Base-by-base conservation (phyloP, 2,113 vertebrate genomes). In the Sakesphorus luctuosus region DNA sequence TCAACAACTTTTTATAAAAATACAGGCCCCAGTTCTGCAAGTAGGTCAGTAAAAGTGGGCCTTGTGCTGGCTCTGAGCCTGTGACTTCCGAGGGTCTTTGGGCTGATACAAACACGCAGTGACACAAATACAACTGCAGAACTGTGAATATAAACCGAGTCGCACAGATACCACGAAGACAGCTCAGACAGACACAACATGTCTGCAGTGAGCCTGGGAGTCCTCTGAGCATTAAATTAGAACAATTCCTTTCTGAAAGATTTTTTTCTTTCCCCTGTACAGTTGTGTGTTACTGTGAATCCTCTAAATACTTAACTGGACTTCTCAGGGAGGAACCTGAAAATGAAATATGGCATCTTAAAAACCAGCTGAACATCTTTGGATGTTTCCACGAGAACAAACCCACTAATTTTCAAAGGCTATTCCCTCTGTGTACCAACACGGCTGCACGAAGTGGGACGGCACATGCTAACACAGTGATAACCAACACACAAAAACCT, bases 31-130 rank as follows among this genome's bases (percentile, higher is more conserved):
- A 50, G 89, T 50, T 90, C 76, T 82, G 44, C 88, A 96, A 94
- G 36, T 96, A 90, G 93, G 93, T 93, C 92, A 92, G 89, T 40
- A 84, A 40, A 93, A 81, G 76, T 17, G 43, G 88, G 92, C 61
- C 88, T 78, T 43, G 55, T 10, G 58, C 78, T 91, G 73, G 73
- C 91, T 90, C 1, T 16, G 52, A 86, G 68, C 43, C 76, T 59
- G 33, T 3, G 10, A 65, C 68, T 87, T 61, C 88, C 75, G 76
- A 83, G 72, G 90, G 90, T 80, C 92, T 90, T 11, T 2, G 36
- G 68, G 18, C 65, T 8, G 49, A 40, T 23, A 65, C 13, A 67
- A 77, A 78, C 0, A 0, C 13, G 29, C 68, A 38, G 46, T 0
- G 38, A 92, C 18, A 80, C 0, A 14, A 90, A 67, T 18, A 66